These are phyloP conservation scores for Rhagologus leucostigma DNA, from an alignment of 2,113 vertebrate species.

Conservation along the genomic window DNA sequence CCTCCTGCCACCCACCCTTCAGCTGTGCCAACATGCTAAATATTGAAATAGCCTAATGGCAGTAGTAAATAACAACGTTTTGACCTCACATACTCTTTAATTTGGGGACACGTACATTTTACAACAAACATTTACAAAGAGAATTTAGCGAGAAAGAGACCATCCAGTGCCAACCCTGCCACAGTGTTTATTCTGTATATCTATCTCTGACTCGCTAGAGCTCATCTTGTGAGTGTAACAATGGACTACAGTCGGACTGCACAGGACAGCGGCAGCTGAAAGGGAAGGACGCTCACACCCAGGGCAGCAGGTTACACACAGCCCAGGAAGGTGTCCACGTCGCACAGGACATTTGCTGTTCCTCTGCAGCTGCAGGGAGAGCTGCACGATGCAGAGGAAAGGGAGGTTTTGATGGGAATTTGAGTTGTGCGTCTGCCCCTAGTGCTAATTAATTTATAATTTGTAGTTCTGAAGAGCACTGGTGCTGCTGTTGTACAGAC, in stretches of 20 bases:
- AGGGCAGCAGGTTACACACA: background rate
- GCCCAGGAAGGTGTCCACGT: background rate
- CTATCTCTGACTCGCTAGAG: background rate
- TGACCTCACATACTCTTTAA: background rate
- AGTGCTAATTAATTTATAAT: background rate
- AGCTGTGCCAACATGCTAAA: background rate
- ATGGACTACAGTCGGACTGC: too few species aligned
- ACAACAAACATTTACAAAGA: background rate
- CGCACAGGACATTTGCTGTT: background rate
- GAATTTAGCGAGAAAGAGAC: background rate
- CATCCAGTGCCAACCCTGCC: background rate
- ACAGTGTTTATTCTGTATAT: background rate
- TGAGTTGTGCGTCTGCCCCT: accelerated
- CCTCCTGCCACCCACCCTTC: background rate
- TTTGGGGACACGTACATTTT: background rate
- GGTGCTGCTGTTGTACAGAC: background rate
- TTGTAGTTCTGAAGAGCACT: background rate
- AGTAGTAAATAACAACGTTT: background rate
- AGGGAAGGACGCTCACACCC: background rate
- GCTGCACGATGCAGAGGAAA: background rate
- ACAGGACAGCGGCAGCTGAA: background rate
- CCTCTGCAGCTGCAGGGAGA: background rate
- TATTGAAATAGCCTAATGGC: background rate
- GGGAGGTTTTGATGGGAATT: background rate
- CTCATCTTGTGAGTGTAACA: background rate